Base-by-base conservation (phyloP, 92 coral and sea anemone genomes). In the Parazoanthus atlanticus region DNA sequence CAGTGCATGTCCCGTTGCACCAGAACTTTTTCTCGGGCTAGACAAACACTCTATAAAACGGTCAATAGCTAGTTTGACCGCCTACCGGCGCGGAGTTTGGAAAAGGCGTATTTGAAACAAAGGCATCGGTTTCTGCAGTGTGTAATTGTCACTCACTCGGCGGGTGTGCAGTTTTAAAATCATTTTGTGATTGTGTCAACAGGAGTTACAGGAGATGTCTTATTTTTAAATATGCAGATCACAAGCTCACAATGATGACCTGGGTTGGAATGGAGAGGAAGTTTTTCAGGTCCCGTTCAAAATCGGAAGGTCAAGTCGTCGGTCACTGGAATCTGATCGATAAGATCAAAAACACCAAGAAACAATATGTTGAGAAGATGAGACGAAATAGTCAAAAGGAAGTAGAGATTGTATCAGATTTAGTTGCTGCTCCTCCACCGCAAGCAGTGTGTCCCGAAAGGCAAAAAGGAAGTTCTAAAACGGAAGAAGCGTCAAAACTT, bases 231-330 rank as follows among this genome's bases (percentile, higher is more conserved):
- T 52, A 47, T 0, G 65, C 76, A 19, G 78, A 71, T 16, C 33
- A 31, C 13, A 67, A 41, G 76, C 11, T 40, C 29, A 58, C 15
- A 40, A 83, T 7, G n/a, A 83, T 84, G 87, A 84, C 76, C 26
- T 40, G 78, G 17, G 11, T 69, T 13, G 79, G 33, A 69, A 84
- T 71, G 87, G 87, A 84, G 78, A 56, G 46, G 17, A 70, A 69
- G 26, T 5, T 70, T 30, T 32, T 30, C 23, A 71, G 58, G 6
- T 29, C 64, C 32, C 76, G n/a, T 26, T 84, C 87, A 17, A 46
- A 19, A 34, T 84, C 78, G 11, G 87, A 84, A 31, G 65, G 87
- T 84, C 79, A 84, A 84, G 67, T 67, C 19, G 3, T 31, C 64
- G 41, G 67, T 47, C 78, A 84, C 0, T 67, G 87, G 61, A 84